A percentile compares a stretch with the other conserved stretches of the same genome.
Conservation (phyloP, 1,140 invertebrate species). For the Meloidogyne hapla region DNA sequence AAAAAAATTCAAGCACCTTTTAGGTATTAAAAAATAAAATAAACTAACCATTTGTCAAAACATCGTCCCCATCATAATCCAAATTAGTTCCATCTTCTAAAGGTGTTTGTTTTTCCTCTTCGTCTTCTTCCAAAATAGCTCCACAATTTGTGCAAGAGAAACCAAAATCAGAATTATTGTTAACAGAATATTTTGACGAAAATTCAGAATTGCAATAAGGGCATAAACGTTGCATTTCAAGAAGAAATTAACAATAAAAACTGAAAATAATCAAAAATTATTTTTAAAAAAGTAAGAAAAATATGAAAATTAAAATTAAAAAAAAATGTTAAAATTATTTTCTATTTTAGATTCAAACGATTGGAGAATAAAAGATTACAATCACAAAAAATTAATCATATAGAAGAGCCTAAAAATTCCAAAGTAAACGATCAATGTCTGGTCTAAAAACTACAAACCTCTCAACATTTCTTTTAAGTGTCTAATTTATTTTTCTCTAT, state of each 20-base stretch:
- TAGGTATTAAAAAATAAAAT: too few species aligned
- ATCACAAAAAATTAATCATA: not conserved
- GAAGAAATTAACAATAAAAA: not conserved
- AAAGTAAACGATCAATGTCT: not conserved
- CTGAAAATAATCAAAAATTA: not conserved
- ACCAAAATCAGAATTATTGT: not conserved
- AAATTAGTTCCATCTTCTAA: not conserved
- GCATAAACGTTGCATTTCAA: not conserved
- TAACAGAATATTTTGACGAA: conserved; percentile 2
- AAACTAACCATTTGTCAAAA: not conserved
- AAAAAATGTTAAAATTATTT: too few species aligned
- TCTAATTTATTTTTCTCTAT: not conserved
- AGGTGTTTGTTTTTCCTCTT: not conserved
- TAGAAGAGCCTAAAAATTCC: not conserved
- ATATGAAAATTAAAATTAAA: too few species aligned
- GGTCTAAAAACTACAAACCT: not conserved
- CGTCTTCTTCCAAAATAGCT: not conserved
- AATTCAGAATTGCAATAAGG: not conserved
- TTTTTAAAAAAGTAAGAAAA: not conserved
- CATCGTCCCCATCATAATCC: not conserved
- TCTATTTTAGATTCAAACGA: too few species aligned
- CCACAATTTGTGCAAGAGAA: not conserved
- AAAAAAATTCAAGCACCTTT: too few species aligned
- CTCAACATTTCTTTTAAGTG: not conserved
- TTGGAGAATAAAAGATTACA: not conserved